phyloP scores from a whole-genome alignment of 2,888 invertebrate genomes.

The Hoplodrina ambigua region DNA sequence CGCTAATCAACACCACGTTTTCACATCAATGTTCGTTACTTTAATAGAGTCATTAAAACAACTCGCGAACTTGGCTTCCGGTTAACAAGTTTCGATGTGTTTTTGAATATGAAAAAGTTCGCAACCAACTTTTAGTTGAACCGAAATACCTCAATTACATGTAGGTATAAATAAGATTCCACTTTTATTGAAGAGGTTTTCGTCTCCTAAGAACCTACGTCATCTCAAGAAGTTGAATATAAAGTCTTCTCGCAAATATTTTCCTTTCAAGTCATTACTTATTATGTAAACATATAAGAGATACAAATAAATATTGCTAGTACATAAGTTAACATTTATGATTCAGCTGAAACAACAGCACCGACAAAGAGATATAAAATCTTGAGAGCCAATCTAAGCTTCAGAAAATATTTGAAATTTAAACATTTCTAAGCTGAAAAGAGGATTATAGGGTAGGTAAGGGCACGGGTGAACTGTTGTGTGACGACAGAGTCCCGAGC shows the following conservation, averaged over 20 bases:
- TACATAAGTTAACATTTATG: constrained; percentile 2
- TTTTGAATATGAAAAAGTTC: constrained; percentile 46
- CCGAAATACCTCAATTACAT: constrained; percentile 26
- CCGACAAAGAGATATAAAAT: constrained; percentile 39
- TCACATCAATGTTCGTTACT: constrained; percentile 69
- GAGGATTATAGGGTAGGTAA: constrained; percentile 71
- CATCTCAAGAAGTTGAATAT: constrained; percentile 15
- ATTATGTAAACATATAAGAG: background rate
- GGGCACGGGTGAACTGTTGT: constrained; percentile 68
- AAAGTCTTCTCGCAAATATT: constrained; percentile 25
- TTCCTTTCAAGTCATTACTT: constrained; percentile 24
- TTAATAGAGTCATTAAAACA: constrained; percentile 67
- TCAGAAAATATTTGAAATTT: constrained; percentile 65
- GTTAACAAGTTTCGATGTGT: constrained; percentile 42
- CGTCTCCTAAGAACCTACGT: constrained; percentile 11
- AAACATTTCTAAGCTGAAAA: constrained; percentile 69
- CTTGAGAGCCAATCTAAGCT: constrained; percentile 42
- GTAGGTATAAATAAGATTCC: constrained; percentile 10
- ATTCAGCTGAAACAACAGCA: constrained; percentile 31
- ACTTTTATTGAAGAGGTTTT: constrained; percentile 16
- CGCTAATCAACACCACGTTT: constrained; percentile 80
- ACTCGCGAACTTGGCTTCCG: constrained; percentile 53
- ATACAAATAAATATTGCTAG: background rate
- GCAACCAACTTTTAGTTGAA: constrained; percentile 18
- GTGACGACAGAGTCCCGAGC: constrained; percentile 69